Evolutionary conservation across 2,797 vertebrate genomes (phyloP), one percentile per base, ranked within the genome.

Genomic region (Myotis findleyi): DNA sequence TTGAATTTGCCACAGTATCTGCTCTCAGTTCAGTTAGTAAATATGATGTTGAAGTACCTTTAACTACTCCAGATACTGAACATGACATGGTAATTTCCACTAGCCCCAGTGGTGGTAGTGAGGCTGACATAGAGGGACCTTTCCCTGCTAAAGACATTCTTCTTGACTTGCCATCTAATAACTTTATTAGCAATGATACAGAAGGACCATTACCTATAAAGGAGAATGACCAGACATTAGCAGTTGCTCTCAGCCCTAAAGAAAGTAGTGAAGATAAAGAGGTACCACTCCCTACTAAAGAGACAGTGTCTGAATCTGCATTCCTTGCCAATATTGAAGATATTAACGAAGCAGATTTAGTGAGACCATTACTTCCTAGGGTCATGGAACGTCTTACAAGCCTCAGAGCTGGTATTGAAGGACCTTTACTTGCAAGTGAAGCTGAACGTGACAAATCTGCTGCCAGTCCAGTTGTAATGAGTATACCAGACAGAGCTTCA

Each of bases 291-390:
- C 53, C 92, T 88, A 20, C 53, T 82, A 94, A 93, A 83, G 96
- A 96, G 69, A 57, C 51, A 30, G 0, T 81, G 30, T 18, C 92
- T 75, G 96, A 95, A 33, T 82, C 96, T 71, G 97, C 83, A 80
- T 87, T 97, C 93, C 30, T 94, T 95, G 72, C 95, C 47, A 97
- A 44, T 59, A 96, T 97, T 64, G 96, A 97, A 64, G 97, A 97
- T 41, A 96, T 97, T 82, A 97, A 97, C 69, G 97, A 97, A 93
- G 97, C 97, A 85, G 97, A 97, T 83, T 93, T 97, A 82, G 97
- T 97, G 91, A 97, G 97, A 93, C 97, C 97, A 14, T 95, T 97
- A 72, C 97, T 97, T 93, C 97, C 97, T 85, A 97, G 97, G 89
- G 97, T 97, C 91, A 97, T 97, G 97, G 97, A 97, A 91, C 97